Evolutionary conservation across 1,140 invertebrate species (phyloP).

Genomic region (Armadillidium nasatum): DNA sequence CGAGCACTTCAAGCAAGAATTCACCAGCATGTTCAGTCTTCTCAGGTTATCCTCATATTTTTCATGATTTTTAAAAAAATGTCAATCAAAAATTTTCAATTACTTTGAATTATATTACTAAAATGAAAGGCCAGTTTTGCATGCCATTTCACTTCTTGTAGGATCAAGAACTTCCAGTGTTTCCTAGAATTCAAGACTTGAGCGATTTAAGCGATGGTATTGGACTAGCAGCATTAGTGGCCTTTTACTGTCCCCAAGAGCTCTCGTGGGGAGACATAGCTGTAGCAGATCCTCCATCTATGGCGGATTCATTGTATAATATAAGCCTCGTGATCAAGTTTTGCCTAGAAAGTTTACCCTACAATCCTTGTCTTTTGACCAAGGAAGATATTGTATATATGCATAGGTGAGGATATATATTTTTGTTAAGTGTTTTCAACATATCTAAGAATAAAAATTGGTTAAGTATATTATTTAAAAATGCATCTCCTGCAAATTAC

Average conservation of each 20-base stretch:
- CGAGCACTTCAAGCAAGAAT: conserved; percentile 60
- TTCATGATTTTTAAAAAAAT: too few species aligned
- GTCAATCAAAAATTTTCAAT: too few species aligned
- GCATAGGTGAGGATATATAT: conserved; percentile 64
- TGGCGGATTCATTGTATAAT: conserved; percentile 90
- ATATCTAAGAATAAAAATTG: too few species aligned
- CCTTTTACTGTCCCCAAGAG: conserved; percentile 89
- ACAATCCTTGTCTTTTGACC: conserved; percentile 87
- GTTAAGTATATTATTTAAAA: too few species aligned
- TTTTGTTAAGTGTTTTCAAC: conserved; percentile 2
- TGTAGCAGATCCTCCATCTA: conserved; percentile 62
- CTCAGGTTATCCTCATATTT: conserved; percentile 31
- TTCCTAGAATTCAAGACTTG: conserved; percentile 58
- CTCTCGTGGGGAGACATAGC: conserved; percentile 69
- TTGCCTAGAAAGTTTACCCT: conserved; percentile 72
- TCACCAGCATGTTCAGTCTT: conserved; percentile 48
- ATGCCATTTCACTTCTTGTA: conserved; percentile 9
- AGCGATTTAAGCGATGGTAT: conserved; percentile 87
- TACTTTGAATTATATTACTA: too few species aligned
- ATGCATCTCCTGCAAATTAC: too few species aligned
- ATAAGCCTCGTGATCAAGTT: conserved; percentile 83
- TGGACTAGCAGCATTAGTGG: conserved; percentile 77
- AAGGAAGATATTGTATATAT: conserved; percentile 95
- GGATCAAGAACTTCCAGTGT: conserved; percentile 47
- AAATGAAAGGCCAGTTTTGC: neutral